Evolutionary conservation across 1,140 invertebrate genomes (phyloP).

Genomic region (Pseudoatta argentina): DNA sequence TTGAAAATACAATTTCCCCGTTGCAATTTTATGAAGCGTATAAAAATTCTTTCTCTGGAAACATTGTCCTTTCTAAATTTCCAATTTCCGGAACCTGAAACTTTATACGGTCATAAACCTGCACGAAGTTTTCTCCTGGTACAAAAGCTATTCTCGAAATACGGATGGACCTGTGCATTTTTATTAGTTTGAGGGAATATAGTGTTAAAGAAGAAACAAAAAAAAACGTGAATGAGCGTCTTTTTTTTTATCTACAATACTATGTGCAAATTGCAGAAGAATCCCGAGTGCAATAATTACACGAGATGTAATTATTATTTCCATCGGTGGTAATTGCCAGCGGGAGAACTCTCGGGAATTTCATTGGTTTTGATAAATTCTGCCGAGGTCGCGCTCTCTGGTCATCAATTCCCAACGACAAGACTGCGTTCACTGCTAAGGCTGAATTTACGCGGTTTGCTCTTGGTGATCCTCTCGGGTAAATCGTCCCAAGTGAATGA

Average conservation of each 20-base stretch:
- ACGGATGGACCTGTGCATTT: not conserved
- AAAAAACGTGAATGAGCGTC: not conserved
- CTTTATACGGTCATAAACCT: slow-evolving; percentile 4
- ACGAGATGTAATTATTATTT: slow-evolving; percentile 70
- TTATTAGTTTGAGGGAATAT: not conserved
- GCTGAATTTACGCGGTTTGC: slow-evolving; percentile 59
- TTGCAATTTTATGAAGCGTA: not conserved
- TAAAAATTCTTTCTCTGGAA: not conserved
- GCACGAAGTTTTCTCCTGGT: not conserved
- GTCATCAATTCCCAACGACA: slow-evolving; percentile 70
- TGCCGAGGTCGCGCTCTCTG: slow-evolving; percentile 51
- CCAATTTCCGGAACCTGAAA: not conserved
- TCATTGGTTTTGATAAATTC: slow-evolving; percentile 76
- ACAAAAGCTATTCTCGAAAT: not conserved
- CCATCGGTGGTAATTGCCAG: slow-evolving; percentile 60
- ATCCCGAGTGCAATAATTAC: slow-evolving; percentile 60
- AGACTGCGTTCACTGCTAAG: slow-evolving; percentile 68
- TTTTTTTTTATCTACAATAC: not conserved
- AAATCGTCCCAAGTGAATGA: slow-evolving; percentile 49
- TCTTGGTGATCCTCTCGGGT: slow-evolving; percentile 48
- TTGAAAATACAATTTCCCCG: not conserved
- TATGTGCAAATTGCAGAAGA: slow-evolving; percentile 8
- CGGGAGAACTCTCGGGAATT: slow-evolving; percentile 67
- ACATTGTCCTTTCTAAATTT: not conserved
- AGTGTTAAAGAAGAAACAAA: not conserved